Evolutionary conservation across 2,888 invertebrate species (phyloP), one percentile per base, ranked within the genome.

Genomic region (Pachydiplax longipennis): DNA sequence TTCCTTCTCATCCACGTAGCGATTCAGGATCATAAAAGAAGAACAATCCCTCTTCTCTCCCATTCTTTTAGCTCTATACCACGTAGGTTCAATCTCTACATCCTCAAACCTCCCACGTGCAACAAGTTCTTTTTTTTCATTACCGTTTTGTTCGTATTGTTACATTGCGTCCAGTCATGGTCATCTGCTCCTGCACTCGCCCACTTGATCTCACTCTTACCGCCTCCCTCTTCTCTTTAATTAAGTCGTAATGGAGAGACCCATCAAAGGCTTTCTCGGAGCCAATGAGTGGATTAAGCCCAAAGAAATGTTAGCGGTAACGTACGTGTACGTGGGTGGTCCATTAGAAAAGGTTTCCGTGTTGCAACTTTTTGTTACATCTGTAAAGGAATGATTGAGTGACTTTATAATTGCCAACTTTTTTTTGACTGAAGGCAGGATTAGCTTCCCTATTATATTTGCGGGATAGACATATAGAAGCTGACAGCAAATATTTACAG

Each of bases 181-280:
- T 87, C 87, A 87, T 37, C 58, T 61, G 61, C 35, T 40, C 87
- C 82, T 25, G 25, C 22, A 25, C 18, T 53, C 82, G 53, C 53
- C 61, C 58, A n/a, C 61, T 35, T 48, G 31, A 35, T 35, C n/a
- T 48, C n/a, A 22, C 40, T 37, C 5, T 5, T 37, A 4, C 10
- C 44, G 44, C 44, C 44, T 6, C 10, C 83, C 53, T 44, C 83
- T 58, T 35, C 87, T 18, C 87, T n/a, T 87, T 87, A 87, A 87
- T 87, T 87, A 87, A 87, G 87, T 37, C 87, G 87, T 87, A 87
- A 87, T 87, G 87, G 87, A 58, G 65, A 35, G 87, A 37, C 22
- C 87, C 61, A 87, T 87, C 87, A 87, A 87, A 31, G 61, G 83
- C 61, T 22, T 58, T 87, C 87, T 22, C 83, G 35, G 58, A 12